Evolutionary conservation across 2,113 vertebrate genomes (phyloP).

Genomic region (Esox niger): DNA sequence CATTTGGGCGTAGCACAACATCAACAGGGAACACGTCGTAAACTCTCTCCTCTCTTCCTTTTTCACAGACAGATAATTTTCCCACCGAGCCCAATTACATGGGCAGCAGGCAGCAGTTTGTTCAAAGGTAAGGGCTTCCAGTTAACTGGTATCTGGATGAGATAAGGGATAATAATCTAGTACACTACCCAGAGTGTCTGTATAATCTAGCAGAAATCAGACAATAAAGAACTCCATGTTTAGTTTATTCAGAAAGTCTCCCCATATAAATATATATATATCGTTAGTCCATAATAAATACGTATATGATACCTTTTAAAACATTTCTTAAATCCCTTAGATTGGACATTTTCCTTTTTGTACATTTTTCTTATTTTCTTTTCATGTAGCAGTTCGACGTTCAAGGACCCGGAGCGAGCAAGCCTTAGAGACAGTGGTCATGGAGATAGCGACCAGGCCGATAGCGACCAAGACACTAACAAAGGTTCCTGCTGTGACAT

Average conservation of each 20-base stretch:
- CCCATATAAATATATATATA: too few species aligned
- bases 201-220: too few species aligned
- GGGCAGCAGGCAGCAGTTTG: conserved; percentile 99
- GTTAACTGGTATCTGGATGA: too few species aligned
- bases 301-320: too few species aligned
- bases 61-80: conserved; percentile 99
- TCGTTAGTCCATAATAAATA: too few species aligned
- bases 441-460: conserved; percentile 98
- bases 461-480: conserved; percentile 99
- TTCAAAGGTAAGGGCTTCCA: conserved; percentile 99
- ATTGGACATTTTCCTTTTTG: background rate
- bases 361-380: conserved; percentile 29
- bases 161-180: too few species aligned
- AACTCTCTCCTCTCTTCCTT: conserved; percentile 73
- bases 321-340: background rate
- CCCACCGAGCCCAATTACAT: conserved; percentile 99
- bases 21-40: conserved; percentile 84
- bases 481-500: conserved; percentile 99
- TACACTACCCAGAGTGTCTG: too few species aligned
- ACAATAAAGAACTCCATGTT: background rate
- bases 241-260: too few species aligned
- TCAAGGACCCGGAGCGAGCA: conserved; percentile 98
- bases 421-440: conserved; percentile 99
- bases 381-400: conserved; percentile 91
- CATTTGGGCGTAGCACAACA: conserved; percentile 80